Conservation (phyloP, 1,140 invertebrate genomes). For the Apocrypta bakeri region DNA sequence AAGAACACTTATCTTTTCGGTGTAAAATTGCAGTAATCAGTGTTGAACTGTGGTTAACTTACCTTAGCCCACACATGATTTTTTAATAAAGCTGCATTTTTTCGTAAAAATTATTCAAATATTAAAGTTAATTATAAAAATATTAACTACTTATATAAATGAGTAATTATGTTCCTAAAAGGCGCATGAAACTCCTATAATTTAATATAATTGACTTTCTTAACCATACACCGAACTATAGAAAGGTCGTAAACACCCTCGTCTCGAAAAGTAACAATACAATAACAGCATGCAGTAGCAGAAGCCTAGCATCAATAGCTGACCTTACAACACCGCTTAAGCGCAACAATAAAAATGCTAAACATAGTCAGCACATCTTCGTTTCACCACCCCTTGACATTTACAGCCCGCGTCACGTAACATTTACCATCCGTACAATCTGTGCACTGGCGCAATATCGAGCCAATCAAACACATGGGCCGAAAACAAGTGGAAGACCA, state of each 20-base stretch:
- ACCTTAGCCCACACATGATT: too few species aligned
- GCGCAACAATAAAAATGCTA: constrained; percentile 9
- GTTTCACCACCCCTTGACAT: not conserved
- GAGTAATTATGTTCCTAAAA: too few species aligned
- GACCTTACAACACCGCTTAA: not conserved
- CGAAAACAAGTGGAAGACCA: not conserved
- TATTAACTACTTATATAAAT: too few species aligned
- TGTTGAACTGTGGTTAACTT: too few species aligned
- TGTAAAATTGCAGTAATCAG: too few species aligned
- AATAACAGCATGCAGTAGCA: too few species aligned
- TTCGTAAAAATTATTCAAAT: too few species aligned
- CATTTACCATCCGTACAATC: not conserved
- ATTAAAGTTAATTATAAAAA: too few species aligned
- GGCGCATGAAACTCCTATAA: not conserved
- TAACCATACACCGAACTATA: not conserved
- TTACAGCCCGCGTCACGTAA: not conserved
- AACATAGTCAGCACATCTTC: not conserved
- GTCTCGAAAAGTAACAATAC: not conserved
- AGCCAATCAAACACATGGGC: not conserved
- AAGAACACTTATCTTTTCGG: too few species aligned
- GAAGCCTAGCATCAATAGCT: too few species aligned
- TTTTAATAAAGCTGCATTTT: too few species aligned
- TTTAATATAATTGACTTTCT: not conserved
- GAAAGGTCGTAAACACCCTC: not conserved
- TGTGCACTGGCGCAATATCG: not conserved